Conservation (phyloP, 2,888 invertebrate species). For the Atethmia centrago region DNA sequence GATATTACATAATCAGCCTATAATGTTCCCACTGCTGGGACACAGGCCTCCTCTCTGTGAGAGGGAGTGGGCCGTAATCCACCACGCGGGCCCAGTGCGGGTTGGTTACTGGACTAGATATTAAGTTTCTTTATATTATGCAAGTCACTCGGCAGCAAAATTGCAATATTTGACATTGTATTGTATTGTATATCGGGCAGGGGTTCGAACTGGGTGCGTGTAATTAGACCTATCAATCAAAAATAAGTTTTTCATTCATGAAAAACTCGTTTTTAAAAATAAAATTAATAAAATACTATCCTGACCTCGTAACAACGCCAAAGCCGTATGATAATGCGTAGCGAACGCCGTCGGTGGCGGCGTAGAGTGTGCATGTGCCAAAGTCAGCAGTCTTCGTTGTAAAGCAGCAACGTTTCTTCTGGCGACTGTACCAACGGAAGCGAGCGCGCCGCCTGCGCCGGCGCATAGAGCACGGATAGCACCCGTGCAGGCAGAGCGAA, state of each 20-base stretch:
- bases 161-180: not conserved
- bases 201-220: not conserved
- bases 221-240: not conserved
- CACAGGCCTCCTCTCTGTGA: too few relatives aligned
- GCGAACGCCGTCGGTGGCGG: conserved; percentile 84
- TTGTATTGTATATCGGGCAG: not conserved
- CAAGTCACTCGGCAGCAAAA: not conserved
- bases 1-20: too few relatives aligned
- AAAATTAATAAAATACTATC: not conserved
- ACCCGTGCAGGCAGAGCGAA: conserved; percentile 81
- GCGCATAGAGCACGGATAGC: conserved; percentile 82
- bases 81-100: too few relatives aligned
- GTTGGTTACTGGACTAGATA: too few relatives aligned
- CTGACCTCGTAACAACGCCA: conserved; percentile 84
- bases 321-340: conserved; percentile 82
- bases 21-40: too few relatives aligned
- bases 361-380: conserved; percentile 81
- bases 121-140: not conserved
- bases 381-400: conserved; percentile 81
- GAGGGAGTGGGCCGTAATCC: too few relatives aligned
- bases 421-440: conserved; percentile 72
- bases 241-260: too few relatives aligned
- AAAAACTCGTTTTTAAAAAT: not conserved
- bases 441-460: conserved; percentile 68
- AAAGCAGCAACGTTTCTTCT: conserved; percentile 85